Conservation (phyloP, 2,113 vertebrate genomes). For the Nothocercus nigrocapillus region DNA sequence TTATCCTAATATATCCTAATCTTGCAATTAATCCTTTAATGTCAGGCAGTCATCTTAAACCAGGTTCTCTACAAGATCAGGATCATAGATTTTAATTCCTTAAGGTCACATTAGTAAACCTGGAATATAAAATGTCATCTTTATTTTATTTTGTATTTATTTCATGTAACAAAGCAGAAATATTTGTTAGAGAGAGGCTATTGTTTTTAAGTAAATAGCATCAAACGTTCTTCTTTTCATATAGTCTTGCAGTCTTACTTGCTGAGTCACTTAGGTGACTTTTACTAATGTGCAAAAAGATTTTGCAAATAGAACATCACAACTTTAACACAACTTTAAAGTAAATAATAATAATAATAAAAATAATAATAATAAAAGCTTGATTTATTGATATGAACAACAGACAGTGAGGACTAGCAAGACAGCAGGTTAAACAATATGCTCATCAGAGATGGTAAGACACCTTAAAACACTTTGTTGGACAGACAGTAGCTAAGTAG, state of each 20-base stretch:
- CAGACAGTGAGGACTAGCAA: neutral
- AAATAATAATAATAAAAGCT: no score
- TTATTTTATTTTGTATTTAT: neutral
- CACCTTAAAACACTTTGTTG: neutral
- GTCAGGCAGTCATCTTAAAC: neutral
- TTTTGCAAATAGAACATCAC: neutral
- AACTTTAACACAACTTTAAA: neutral
- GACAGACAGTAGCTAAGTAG: neutral
- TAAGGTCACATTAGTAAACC: neutral
- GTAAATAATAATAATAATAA: neutral
- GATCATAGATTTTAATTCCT: neutral
- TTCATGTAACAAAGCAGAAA: neutral
- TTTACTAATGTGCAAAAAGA: neutral
- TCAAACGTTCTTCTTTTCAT: neutral
- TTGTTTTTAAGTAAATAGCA: neutral
- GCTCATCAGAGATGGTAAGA: neutral
- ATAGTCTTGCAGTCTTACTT: neutral
- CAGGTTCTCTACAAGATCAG: neutral
- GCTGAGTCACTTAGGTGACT: neutral
- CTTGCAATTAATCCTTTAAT: neutral
- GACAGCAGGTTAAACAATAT: neutral
- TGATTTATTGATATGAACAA: neutral
- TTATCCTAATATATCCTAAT: neutral
- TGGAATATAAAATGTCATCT: neutral
- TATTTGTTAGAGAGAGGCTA: rapidly evolving